phyloP scores from a whole-genome alignment of 2,797 vertebrate genomes.

The Molossus alvarezi region DNA sequence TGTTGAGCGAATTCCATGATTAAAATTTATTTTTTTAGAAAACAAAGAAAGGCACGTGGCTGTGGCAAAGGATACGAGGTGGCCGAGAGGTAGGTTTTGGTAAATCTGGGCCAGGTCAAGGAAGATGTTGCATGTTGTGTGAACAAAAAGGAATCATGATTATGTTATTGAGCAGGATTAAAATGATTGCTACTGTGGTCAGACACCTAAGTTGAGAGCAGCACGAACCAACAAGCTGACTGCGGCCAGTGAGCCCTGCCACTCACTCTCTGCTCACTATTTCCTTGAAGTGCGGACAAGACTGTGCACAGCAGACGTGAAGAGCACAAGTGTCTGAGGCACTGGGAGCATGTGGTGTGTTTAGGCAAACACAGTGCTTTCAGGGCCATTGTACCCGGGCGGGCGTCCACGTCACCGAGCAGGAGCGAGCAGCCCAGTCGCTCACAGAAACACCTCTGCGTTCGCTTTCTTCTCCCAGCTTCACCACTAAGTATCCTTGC shows the following conservation, averaged over 20 bases:
- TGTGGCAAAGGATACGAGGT: neutral
- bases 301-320: too few species aligned
- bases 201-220: neutral
- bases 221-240: neutral
- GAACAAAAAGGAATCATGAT: neutral
- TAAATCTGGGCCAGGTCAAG: neutral
- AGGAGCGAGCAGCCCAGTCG: neutral
- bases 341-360: accelerated
- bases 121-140: neutral
- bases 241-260: neutral
- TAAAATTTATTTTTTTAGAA: neutral
- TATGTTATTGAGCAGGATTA: neutral
- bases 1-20: neutral
- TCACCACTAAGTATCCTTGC: neutral
- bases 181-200: neutral
- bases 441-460: too few species aligned
- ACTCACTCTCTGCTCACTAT: neutral
- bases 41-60: neutral
- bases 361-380: neutral
- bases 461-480: too few species aligned
- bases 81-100: too few species aligned
- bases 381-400: accelerated
- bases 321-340: too few species aligned
- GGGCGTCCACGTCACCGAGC: neutral
- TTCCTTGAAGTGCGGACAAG: neutral